Evolutionary conservation across 2,888 invertebrate species (phyloP).

Genomic region (Syrphus vitripennis): DNA sequence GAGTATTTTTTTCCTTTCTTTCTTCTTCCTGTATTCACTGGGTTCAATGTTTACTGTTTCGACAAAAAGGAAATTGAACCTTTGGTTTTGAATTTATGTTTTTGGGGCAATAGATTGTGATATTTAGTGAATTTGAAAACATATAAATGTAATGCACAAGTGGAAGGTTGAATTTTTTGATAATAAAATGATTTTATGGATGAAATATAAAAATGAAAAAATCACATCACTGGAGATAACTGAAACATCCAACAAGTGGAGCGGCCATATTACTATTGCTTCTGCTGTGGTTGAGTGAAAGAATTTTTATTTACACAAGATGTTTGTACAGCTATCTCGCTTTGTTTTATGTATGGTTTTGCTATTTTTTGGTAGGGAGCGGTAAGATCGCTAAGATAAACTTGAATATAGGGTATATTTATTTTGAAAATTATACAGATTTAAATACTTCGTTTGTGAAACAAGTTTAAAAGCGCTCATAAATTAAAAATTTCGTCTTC

Average conservation of each 20-base stretch:
- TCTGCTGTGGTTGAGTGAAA: slow-evolving; percentile 42
- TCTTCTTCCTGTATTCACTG: background rate
- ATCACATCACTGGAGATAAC: slow-evolving; percentile 33
- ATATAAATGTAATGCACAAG: background rate
- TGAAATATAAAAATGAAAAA: slow-evolving; percentile 24
- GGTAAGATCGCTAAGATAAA: background rate
- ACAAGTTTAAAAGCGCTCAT: no score
- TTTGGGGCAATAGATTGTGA: background rate
- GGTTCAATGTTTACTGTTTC: slow-evolving; percentile 62
- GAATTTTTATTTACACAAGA: slow-evolving; percentile 18
- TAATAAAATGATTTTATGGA: background rate
- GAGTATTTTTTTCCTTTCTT: slow-evolving; percentile 10
- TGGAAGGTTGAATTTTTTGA: background rate
- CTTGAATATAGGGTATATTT: background rate
- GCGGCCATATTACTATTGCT: slow-evolving; percentile 67
- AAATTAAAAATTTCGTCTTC: no score
- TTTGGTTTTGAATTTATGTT: background rate
- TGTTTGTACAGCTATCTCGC: background rate
- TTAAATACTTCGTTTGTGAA: no score
- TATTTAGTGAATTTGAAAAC: background rate
- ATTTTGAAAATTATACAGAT: no score
- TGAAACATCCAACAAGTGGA: slow-evolving; percentile 65
- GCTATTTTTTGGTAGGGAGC: background rate
- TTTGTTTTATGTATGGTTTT: background rate
- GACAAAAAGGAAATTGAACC: background rate